phyloP scores from a whole-genome alignment of 1,140 invertebrate species.

The Samia ricini region DNA sequence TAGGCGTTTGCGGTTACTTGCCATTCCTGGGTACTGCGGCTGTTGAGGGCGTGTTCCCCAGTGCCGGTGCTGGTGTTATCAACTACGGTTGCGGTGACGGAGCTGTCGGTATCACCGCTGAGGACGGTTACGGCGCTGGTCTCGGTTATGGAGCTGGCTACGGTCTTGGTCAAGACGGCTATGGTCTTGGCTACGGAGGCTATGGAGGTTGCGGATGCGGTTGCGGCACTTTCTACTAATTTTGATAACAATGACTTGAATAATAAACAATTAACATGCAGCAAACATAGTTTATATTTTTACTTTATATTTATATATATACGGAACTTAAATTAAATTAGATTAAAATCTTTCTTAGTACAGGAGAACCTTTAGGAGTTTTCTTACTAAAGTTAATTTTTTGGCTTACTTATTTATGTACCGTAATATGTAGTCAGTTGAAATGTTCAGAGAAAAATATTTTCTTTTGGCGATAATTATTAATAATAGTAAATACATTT shows the following conservation, averaged over 20 bases:
- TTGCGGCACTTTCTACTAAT: neutral
- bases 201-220: neutral
- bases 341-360: neutral
- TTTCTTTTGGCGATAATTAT: no score
- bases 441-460: no score
- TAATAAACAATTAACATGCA: neutral
- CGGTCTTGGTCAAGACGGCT: slow-evolving; percentile 21
- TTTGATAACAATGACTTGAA: neutral
- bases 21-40: slow-evolving; percentile 14
- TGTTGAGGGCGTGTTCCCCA: slow-evolving; percentile 16
- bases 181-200: slow-evolving; percentile 15
- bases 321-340: neutral
- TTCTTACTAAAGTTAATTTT: neutral
- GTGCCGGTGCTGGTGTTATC: no score
- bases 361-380: neutral
- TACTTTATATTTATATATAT: neutral
- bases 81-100: slow-evolving; percentile 32
- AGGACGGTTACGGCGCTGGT: slow-evolving; percentile 6
- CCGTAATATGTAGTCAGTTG: no score
- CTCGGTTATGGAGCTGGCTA: slow-evolving; percentile 14
- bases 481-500: no score
- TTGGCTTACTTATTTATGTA: no score
- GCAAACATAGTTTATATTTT: no score
- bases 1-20: slow-evolving; percentile 12
- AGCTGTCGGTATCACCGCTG: slow-evolving; percentile 8